Conservation (phyloP, 2,888 invertebrate genomes). For the Ryuthela nishihirai region DNA sequence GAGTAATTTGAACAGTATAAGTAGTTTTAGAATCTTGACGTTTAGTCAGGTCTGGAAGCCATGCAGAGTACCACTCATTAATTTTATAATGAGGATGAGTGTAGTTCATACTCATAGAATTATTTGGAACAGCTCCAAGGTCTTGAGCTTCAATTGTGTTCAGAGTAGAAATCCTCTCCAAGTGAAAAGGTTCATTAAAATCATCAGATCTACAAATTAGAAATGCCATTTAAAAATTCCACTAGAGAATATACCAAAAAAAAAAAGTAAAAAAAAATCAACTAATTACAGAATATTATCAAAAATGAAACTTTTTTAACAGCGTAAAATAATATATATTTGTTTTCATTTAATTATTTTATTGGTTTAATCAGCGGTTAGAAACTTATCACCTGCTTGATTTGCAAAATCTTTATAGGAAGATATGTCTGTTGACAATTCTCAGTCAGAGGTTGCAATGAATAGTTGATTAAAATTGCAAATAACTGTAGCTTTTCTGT, state of each 20-base stretch:
- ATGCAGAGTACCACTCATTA: conserved; percentile 88
- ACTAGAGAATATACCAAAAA: neutral
- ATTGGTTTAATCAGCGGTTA: no score
- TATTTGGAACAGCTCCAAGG: conserved; percentile 76
- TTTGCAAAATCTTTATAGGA: no score
- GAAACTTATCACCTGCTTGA: no score
- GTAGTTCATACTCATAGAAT: conserved; percentile 79
- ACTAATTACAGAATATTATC: neutral
- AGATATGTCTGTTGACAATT: no score
- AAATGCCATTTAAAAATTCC: conserved; percentile 23
- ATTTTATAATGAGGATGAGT: conserved; percentile 84
- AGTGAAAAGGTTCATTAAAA: conserved; percentile 92
- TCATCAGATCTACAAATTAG: conserved; percentile 68
- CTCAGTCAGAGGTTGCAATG: no score
- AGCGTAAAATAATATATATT: no score
- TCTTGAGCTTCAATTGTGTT: conserved; percentile 85
- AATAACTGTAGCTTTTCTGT: no score
- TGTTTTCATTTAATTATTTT: no score
- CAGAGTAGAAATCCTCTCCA: conserved; percentile 89
- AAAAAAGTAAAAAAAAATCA: neutral
- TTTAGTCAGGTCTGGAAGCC: conserved; percentile 81
- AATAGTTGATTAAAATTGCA: no score
- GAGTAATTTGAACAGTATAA: conserved; percentile 81
- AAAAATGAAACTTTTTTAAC: neutral
- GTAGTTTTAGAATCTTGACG: conserved; percentile 88